Conservation (phyloP, 2,113 vertebrate species). For the Pomatostomus ruficeps region DNA sequence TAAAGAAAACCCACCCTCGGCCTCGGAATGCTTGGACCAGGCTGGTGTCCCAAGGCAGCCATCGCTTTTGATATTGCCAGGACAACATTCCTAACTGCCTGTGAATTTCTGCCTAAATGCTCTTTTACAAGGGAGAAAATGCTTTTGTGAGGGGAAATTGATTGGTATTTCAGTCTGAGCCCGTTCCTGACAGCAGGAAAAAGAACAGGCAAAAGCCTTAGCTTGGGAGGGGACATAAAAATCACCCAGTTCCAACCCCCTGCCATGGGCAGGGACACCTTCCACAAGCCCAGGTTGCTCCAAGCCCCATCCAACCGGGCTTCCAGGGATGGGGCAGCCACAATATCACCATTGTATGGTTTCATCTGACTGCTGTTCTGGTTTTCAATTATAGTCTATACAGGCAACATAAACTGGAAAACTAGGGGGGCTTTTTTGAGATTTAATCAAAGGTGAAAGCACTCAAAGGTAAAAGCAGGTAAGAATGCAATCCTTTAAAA, state of each 20-base stretch:
- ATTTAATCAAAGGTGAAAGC: neutral
- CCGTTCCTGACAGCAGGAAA: neutral
- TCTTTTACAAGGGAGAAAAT: neutral
- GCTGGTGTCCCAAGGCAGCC: neutral
- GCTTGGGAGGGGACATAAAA: neutral
- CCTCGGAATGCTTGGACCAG: neutral
- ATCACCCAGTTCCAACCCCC: neutral
- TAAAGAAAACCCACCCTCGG: neutral
- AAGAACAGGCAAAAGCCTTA: neutral
- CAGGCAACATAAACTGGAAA: neutral
- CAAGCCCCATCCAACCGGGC: neutral
- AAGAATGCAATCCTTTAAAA: neutral
- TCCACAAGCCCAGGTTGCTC: neutral
- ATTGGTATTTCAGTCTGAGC: neutral
- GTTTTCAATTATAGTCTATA: neutral
- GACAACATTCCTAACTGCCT: neutral
- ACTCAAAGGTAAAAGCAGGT: neutral
- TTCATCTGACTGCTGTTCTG: neutral
- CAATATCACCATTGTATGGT: neutral
- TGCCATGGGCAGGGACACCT: neutral
- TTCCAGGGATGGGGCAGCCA: neutral
- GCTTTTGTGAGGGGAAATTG: neutral
- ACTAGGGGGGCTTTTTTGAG: neutral
- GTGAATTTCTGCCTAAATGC: neutral
- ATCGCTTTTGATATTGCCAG: neutral